Percentiles rank a stretch among this genome's conserved stretches.
Evolutionary conservation across 2,113 vertebrate genomes (phyloP).

Genomic region (Nestor notabilis): DNA sequence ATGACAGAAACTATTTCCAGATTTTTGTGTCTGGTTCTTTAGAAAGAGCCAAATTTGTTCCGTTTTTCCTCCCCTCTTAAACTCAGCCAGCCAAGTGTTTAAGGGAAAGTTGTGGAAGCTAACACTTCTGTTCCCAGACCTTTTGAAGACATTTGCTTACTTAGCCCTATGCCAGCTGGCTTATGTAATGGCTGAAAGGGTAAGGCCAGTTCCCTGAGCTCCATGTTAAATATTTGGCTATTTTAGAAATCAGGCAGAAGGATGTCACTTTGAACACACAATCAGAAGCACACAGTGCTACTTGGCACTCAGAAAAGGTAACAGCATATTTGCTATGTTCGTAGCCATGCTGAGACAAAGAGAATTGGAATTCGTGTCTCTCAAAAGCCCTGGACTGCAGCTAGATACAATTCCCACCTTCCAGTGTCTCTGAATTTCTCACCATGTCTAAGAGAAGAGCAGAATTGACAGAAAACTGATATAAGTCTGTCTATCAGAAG

Average conservation of each 20-base stretch:
- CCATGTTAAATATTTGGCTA: background rate
- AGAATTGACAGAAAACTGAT: slow-evolving; percentile 38
- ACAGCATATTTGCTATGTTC: background rate
- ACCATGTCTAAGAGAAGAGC: background rate
- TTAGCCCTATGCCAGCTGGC: background rate
- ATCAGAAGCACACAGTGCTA: background rate
- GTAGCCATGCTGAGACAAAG: background rate
- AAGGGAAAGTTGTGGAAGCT: background rate
- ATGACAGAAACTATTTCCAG: background rate
- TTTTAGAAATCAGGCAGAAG: slow-evolving; percentile 27
- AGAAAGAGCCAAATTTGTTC: background rate
- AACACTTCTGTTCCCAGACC: background rate
- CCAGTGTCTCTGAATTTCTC: background rate
- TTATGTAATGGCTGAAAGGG: background rate
- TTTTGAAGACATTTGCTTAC: slow-evolving; percentile 1
- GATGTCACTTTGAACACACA: background rate
- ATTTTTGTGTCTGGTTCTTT: background rate
- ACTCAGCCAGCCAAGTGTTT: background rate
- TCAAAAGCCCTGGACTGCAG: background rate
- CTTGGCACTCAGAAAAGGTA: background rate
- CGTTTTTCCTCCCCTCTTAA: background rate
- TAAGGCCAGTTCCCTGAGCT: background rate
- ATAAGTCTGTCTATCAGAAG: slow-evolving; percentile 7
- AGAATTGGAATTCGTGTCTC: background rate
- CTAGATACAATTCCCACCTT: background rate